Evolutionary conservation across 2,113 vertebrate species (phyloP).

Genomic region (Podarcis raffonei): DNA sequence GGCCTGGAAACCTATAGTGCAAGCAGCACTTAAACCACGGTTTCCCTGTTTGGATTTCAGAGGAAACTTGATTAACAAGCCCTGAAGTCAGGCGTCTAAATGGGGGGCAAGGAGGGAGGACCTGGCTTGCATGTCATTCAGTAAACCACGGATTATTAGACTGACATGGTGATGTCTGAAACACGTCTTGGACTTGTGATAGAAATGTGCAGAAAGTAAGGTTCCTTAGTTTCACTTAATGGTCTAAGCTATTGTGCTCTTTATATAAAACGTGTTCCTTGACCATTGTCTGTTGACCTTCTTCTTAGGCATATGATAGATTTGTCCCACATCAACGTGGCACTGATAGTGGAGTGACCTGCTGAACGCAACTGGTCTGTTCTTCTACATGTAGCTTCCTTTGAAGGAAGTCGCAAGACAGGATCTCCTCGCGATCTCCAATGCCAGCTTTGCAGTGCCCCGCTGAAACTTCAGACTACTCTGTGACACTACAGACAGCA

Average conservation of each 20-base stretch:
- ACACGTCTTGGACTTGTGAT: neutral
- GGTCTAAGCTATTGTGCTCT: neutral
- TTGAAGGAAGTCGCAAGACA: constrained; percentile 43
- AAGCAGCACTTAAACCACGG: neutral
- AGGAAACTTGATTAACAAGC: neutral
- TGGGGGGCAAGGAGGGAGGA: neutral
- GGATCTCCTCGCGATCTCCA: constrained; percentile 21
- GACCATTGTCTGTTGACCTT: neutral
- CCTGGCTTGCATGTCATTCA: neutral
- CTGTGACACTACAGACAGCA: constrained; percentile 31
- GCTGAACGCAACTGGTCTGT: constrained; percentile 21
- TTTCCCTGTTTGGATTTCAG: neutral
- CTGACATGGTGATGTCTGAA: neutral
- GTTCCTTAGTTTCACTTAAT: neutral
- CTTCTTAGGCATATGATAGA: constrained; percentile 96
- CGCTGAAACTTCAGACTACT: constrained; percentile 38
- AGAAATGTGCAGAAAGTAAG: neutral
- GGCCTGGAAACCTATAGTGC: neutral
- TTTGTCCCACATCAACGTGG: constrained; percentile 97
- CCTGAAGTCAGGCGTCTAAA: neutral
- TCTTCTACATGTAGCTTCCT: constrained; percentile 20
- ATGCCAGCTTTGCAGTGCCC: constrained; percentile 38
- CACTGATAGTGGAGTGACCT: constrained; percentile 91
- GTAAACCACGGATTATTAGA: neutral
- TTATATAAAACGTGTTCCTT: neutral